Evolutionary conservation across 2,797 vertebrate species (phyloP).

Genomic region (Eulemur rubriventer): DNA sequence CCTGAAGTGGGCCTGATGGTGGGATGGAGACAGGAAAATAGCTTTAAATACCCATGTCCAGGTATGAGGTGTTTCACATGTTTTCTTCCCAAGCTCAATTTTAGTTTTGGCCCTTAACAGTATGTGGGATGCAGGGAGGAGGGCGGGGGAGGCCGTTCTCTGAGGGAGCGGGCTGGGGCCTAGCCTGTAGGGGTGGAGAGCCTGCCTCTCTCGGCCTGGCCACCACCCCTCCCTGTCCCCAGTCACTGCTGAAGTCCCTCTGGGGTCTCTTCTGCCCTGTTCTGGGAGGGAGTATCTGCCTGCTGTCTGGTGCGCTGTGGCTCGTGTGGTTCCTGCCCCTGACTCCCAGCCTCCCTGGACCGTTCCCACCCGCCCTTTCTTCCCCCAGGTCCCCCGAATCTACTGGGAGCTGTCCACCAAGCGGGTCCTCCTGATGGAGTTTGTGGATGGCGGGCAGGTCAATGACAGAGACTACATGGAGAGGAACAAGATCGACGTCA

Average conservation of each 20-base stretch:
- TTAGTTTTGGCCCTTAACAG: not conserved
- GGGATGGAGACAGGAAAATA: not conserved
- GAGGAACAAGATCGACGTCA: constrained; percentile 91
- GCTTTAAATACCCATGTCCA: not conserved
- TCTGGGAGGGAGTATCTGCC: not conserved
- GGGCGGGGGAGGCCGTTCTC: not conserved
- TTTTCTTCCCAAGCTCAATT: not conserved
- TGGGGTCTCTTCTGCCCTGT: not conserved
- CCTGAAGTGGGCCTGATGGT: not conserved
- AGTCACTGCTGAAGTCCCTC: not conserved
- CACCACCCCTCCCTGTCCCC: not conserved
- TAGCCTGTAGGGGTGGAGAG: not conserved
- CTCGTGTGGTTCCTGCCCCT: too few relatives aligned
- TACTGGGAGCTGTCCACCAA: constrained; percentile 96
- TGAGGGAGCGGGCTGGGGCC: not conserved
- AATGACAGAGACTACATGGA: constrained; percentile 95
- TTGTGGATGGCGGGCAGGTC: constrained; percentile 95
- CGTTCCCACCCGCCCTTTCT: constrained; percentile 25
- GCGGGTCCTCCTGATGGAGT: constrained; percentile 97
- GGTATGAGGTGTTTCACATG: not conserved
- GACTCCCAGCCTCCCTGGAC: not conserved
- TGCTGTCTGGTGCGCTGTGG: not conserved
- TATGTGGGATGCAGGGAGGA: not conserved
- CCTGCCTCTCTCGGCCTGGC: not conserved
- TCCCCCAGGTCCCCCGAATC: constrained; percentile 92